A percentile compares a stretch with the other conserved stretches of the same genome.
Conservation (phyloP, 2,113 vertebrate species). For the Cynoglossus semilaevis region DNA sequence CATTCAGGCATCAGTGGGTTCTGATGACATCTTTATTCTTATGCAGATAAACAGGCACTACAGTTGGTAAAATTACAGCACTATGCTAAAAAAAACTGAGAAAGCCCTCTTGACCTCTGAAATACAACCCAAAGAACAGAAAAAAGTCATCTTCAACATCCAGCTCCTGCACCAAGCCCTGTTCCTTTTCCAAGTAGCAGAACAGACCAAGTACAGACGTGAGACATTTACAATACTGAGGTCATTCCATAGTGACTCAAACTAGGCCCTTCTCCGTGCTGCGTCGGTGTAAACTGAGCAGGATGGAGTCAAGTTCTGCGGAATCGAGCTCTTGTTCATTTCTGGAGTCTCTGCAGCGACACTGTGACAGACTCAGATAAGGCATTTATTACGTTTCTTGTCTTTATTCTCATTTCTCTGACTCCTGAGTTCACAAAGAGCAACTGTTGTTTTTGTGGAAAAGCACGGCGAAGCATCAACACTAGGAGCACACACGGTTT, state of each 20-base stretch:
- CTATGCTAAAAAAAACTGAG: constrained; percentile 41
- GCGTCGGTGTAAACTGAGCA: constrained; percentile 42
- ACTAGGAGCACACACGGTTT: no score
- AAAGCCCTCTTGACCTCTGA: constrained; percentile 18
- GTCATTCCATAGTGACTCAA: constrained; percentile 13
- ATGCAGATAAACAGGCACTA: constrained; percentile 65
- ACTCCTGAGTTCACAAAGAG: constrained; percentile 8
- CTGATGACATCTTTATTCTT: constrained; percentile 61
- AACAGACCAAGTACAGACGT: constrained; percentile 13
- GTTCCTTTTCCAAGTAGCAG: constrained; percentile 16
- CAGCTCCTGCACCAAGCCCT: constrained; percentile 18
- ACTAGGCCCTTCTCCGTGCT: neutral
- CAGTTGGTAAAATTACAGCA: constrained; percentile 57
- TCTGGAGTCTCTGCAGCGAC: constrained; percentile 11
- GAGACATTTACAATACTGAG: no score
- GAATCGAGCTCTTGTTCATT: constrained; percentile 14
- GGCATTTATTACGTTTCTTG: constrained; percentile 32
- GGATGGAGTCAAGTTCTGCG: constrained; percentile 31
- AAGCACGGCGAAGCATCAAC: constrained; percentile 16
- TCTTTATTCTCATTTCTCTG: neutral
- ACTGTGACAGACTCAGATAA: constrained; percentile 24
- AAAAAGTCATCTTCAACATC: constrained; percentile 10
- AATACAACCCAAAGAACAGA: constrained; percentile 26
- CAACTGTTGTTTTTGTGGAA: neutral
- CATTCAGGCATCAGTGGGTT: constrained; percentile 15